Percentiles rank a stretch among this genome's conserved stretches.
These are phyloP conservation scores for Ochropleura plecta DNA, from an alignment of 2,888 invertebrate species.

Conservation along the genomic window DNA sequence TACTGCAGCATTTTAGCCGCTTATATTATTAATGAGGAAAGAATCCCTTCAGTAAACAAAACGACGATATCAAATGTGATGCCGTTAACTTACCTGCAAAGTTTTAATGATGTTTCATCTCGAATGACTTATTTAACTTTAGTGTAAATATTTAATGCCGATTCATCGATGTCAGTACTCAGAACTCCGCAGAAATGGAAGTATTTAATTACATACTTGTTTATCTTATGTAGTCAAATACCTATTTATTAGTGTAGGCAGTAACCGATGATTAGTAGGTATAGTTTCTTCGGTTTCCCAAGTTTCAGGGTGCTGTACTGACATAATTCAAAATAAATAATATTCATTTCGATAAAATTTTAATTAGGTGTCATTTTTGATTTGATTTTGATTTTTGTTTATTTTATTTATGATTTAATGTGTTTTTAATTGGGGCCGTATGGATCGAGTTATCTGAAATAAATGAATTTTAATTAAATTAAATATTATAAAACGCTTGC, in stretches of 20 bases:
- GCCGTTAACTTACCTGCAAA: slow-evolving; percentile 74
- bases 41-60: slow-evolving; percentile 68
- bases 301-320: background rate
- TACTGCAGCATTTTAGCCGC: slow-evolving; percentile 59
- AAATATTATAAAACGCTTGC: too few relatives aligned
- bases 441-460: too few relatives aligned
- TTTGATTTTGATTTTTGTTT: too few relatives aligned
- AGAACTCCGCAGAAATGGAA: slow-evolving; percentile 35
- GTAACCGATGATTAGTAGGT: background rate
- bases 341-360: too few relatives aligned
- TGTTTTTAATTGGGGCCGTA: too few relatives aligned
- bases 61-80: slow-evolving; percentile 73
- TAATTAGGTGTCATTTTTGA: too few relatives aligned
- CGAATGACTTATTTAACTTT: slow-evolving; percentile 55
- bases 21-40: slow-evolving; percentile 61
- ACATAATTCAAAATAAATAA: background rate
- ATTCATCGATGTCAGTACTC: slow-evolving; percentile 38
- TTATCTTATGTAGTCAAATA: slow-evolving; percentile 34
- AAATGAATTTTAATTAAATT: too few relatives aligned
- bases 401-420: too few relatives aligned
- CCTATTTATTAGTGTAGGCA: background rate
- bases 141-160: slow-evolving; percentile 62
- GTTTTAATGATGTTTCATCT: slow-evolving; percentile 80
- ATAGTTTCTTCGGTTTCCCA: background rate
- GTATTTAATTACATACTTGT: slow-evolving; percentile 39